A percentile compares a stretch with the other conserved stretches of the same genome.
Conservation (phyloP, 2,888 invertebrate genomes). For the Cantharis rustica region DNA sequence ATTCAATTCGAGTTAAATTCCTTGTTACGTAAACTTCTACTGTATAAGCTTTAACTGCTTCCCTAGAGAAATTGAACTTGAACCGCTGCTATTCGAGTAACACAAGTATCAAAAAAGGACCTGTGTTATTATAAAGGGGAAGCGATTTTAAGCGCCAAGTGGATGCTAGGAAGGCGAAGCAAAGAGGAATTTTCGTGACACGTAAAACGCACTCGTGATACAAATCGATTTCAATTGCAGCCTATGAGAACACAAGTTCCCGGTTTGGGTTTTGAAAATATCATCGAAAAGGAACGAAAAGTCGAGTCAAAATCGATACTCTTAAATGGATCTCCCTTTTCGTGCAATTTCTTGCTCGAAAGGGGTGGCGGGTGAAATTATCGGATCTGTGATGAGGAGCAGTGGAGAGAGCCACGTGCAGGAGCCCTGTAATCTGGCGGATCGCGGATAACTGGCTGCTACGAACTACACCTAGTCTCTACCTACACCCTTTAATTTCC, state of each 20-base stretch:
- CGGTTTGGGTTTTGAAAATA: background rate
- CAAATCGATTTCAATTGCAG: background rate
- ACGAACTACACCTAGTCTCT: constrained; percentile 45
- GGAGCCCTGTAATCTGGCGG: constrained; percentile 47
- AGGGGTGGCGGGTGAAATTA: constrained; percentile 20
- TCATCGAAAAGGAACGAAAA: background rate
- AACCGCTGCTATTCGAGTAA: constrained; percentile 28
- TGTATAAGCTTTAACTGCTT: constrained; percentile 31
- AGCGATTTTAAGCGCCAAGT: constrained; percentile 23
- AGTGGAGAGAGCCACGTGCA: constrained; percentile 34
- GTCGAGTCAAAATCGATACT: background rate
- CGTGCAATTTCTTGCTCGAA: constrained; percentile 9
- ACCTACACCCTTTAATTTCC: constrained; percentile 51
- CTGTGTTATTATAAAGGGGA: constrained; percentile 32
- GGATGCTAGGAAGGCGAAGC: constrained; percentile 9
- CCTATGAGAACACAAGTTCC: background rate
- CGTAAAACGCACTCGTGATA: background rate
- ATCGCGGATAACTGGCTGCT: constrained; percentile 47
- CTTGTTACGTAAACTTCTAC: constrained; percentile 31
- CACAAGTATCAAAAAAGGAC: constrained; percentile 30
- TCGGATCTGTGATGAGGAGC: constrained; percentile 31
- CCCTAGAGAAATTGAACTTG: constrained; percentile 34
- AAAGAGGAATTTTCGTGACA: background rate
- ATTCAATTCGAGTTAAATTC: constrained; percentile 31
- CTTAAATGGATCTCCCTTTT: constrained; percentile 9